These are phyloP conservation scores for Cynocephalus volans DNA, from an alignment of 2,113 vertebrate genomes.

Conservation along the genomic window DNA sequence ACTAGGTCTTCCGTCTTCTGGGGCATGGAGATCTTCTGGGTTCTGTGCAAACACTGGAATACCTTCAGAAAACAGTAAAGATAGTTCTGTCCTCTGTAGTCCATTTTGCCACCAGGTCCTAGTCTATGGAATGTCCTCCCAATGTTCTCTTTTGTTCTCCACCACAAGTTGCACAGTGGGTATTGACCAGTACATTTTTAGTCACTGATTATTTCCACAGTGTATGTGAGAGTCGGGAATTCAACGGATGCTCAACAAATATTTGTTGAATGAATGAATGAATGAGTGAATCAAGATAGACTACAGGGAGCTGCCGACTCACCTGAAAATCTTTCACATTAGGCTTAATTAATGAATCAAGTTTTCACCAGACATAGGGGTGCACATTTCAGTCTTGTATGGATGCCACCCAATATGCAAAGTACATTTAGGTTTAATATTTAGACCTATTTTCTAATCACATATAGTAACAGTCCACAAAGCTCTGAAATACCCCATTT, in stretches of 20 bases:
- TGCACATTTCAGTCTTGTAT: not conserved
- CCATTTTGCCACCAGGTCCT: not conserved
- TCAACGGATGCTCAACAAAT: not conserved
- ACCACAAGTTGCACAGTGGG: not conserved
- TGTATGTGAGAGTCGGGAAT: not conserved
- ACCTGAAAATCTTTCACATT: not conserved
- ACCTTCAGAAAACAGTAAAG: not conserved
- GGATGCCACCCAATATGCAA: not conserved
- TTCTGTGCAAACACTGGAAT: not conserved
- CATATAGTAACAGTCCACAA: not conserved
- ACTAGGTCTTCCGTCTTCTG: not conserved
- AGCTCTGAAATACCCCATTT: not conserved
- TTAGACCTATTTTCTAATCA: not conserved
- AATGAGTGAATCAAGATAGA: not conserved
- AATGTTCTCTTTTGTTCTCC: not conserved
- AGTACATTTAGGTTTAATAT: not conserved
- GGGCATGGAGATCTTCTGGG: not conserved
- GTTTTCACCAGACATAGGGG: not conserved
- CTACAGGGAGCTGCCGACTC: too few relatives aligned
- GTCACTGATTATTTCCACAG: not conserved
- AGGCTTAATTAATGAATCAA: not conserved
- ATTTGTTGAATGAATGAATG: not conserved
- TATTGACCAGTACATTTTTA: not conserved
- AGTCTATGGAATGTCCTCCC: not conserved
- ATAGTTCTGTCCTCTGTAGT: not conserved